Percentiles rank a stretch among this genome's conserved stretches.
Evolutionary conservation across 2,888 invertebrate species (phyloP).

Genomic region (Eudemis profundana): DNA sequence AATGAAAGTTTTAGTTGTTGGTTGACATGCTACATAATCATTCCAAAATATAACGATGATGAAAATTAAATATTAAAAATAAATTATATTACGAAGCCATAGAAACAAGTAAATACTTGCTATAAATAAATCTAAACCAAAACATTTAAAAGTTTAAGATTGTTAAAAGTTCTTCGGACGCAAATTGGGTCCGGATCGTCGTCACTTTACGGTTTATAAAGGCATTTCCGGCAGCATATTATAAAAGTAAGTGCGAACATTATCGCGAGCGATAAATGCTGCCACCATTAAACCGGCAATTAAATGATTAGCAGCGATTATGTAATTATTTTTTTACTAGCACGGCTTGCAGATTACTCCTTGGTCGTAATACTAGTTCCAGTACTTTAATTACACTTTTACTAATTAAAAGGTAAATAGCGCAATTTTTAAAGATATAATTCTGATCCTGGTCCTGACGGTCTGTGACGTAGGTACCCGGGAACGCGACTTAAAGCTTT

Average conservation of each 20-base stretch:
- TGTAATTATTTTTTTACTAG: conserved; percentile 1
- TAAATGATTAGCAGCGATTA: conserved; percentile 31
- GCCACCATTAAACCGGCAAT: conserved; percentile 11
- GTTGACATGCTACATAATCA: too few relatives aligned
- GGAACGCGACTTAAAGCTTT: too few relatives aligned
- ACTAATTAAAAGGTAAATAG: too few relatives aligned
- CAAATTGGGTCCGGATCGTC: background rate
- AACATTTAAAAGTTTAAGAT: background rate
- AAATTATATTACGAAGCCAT: background rate
- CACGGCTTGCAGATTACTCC: background rate
- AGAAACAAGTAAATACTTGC: background rate
- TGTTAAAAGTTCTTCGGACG: background rate
- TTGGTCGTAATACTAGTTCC: too few relatives aligned
- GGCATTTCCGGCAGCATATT: conserved; percentile 9
- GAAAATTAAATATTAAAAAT: background rate
- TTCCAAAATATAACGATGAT: too few relatives aligned
- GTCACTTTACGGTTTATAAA: conserved; percentile 10
- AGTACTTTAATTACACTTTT: too few relatives aligned
- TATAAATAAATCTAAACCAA: background rate
- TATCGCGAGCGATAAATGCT: background rate
- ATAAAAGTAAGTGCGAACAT: conserved; percentile 22
- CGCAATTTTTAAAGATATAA: too few relatives aligned
- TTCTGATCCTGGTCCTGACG: too few relatives aligned
- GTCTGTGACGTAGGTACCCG: too few relatives aligned
- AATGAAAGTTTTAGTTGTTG: too few relatives aligned